phyloP scores from a whole-genome alignment of 2,113 vertebrate genomes.

The Cariama cristata region DNA sequence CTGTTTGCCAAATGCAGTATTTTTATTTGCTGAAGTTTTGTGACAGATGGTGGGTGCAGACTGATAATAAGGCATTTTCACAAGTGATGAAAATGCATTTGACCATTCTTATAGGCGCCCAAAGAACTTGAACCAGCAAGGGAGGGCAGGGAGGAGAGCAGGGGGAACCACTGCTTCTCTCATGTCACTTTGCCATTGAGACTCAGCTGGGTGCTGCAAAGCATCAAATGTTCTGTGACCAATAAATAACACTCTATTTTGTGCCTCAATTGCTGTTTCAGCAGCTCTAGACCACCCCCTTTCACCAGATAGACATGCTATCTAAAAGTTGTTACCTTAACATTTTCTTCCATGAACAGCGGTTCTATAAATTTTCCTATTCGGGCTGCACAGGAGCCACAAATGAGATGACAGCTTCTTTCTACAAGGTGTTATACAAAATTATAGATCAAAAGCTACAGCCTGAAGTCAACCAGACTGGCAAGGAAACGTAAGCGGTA shows the following conservation, averaged over 20 bases:
- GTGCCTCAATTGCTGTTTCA: not conserved
- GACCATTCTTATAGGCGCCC: not conserved
- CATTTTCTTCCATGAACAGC: not conserved
- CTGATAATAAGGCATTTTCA: not conserved
- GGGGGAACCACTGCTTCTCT: not conserved
- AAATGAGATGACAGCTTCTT: not conserved
- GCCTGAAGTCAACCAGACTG: not conserved
- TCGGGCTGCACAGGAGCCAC: not conserved
- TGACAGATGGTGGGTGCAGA: not conserved
- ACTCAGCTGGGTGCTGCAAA: not conserved
- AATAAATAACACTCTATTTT: not conserved
- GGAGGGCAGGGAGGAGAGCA: not conserved
- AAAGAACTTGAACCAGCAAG: not conserved
- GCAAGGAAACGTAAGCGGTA: not conserved
- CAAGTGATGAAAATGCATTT: not conserved
- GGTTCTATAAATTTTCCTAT: not conserved
- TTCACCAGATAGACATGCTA: not conserved
- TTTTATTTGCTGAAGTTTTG: not conserved
- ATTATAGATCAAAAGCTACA: not conserved
- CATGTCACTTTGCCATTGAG: accelerated
- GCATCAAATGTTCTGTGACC: not conserved
- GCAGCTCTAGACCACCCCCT: not conserved
- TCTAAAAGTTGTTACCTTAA: not conserved
- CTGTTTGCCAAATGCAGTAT: not conserved
- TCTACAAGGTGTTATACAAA: not conserved